Conservation (phyloP, 92 coral and sea anemone genomes). For the Muricea muricata region DNA sequence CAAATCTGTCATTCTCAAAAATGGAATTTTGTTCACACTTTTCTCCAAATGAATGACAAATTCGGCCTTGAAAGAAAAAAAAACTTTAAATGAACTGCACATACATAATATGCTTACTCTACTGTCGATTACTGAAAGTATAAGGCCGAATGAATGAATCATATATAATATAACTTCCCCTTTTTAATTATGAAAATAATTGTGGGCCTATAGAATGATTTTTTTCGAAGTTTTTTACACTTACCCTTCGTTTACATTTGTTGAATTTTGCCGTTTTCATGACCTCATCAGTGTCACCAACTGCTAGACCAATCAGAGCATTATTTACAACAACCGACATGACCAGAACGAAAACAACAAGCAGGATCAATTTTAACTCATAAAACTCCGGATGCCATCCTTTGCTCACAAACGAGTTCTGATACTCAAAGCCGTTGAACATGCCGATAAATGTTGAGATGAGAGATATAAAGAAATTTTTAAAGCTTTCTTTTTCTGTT, state of each 20-base stretch:
- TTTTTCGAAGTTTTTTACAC: background rate
- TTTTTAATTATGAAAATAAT: background rate
- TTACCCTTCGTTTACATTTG: background rate
- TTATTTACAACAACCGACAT: background rate
- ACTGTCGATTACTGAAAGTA: background rate
- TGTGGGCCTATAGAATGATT: background rate
- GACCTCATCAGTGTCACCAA: slow-evolving; percentile 9
- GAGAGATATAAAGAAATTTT: background rate
- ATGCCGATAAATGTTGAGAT: background rate
- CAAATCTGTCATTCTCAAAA: background rate
- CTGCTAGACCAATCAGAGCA: slow-evolving; percentile 14
- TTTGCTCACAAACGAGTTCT: background rate
- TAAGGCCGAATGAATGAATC: background rate
- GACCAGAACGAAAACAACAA: background rate
- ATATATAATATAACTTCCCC: background rate
- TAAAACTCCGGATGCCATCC: background rate
- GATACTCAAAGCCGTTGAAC: background rate
- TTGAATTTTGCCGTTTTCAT: slow-evolving; percentile 5
- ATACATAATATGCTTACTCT: background rate
- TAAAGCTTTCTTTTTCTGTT: background rate
- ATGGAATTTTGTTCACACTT: background rate
- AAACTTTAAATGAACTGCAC: background rate
- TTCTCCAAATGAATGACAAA: background rate
- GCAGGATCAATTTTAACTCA: background rate
- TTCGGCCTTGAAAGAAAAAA: background rate